A percentile compares a stretch with the other conserved stretches of the same genome.
phyloP scores from a whole-genome alignment of 1,140 invertebrate genomes.

The Acromyrmex charruanus region DNA sequence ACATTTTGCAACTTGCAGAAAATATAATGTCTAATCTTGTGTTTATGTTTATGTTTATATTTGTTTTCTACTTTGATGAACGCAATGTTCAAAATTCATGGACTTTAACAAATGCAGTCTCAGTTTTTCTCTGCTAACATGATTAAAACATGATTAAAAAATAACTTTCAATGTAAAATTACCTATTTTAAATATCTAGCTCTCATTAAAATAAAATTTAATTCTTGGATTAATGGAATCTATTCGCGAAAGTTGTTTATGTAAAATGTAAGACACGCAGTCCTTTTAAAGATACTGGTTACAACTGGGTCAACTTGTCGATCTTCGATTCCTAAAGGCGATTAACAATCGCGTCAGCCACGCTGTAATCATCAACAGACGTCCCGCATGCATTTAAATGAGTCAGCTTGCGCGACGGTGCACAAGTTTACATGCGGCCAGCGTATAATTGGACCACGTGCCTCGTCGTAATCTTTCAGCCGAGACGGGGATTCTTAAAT shows the following conservation, averaged over 20 bases:
- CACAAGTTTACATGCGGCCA: slow-evolving; percentile 8
- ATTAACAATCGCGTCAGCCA: slow-evolving; percentile 13
- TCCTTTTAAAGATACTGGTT: background rate
- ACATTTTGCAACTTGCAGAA: slow-evolving; percentile 12
- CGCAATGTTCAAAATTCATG: background rate
- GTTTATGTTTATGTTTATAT: background rate
- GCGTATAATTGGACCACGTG: slow-evolving; percentile 52
- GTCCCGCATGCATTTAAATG: slow-evolving; percentile 17
- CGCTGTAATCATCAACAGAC: background rate
- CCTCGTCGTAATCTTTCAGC: slow-evolving; percentile 19
- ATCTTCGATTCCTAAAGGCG: background rate
- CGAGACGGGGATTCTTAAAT: slow-evolving; percentile 55
- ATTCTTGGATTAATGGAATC: background rate
- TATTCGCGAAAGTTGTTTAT: background rate
- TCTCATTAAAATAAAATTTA: background rate
- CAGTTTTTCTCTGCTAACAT: background rate
- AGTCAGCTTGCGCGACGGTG: background rate
- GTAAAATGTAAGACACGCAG: background rate
- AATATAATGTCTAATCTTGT: background rate
- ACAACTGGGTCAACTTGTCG: background rate
- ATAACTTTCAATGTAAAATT: background rate
- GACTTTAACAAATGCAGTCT: background rate
- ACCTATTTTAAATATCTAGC: background rate
- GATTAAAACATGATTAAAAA: background rate
- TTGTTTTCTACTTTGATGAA: background rate